Evolutionary conservation across 2,797 vertebrate species (phyloP), one percentile per base, ranked within the genome.

Genomic region (Acipenser ruthenus): DNA sequence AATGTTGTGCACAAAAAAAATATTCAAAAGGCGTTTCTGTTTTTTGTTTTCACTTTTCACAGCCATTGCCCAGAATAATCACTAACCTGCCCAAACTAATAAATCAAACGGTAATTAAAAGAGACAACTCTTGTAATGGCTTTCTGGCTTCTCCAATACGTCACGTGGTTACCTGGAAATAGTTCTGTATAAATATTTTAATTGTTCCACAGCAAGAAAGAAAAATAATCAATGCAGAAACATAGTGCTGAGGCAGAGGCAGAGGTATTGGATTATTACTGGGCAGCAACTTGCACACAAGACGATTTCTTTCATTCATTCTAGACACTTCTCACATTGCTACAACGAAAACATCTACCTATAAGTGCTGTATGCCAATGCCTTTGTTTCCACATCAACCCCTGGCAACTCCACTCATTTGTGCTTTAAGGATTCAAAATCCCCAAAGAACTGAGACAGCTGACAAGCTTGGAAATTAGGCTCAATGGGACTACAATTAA

Each of bases 91-190:
- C 23, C 23, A 37, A 58, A 11, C 12, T 58, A 58, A 58, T 58
- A 58, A 11, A 15, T 58, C 55, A 58, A n/a, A 6, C 13, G 4
- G 8, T 58, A 58, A 58, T 58, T 58, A 58, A 58, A 13, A 12
- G 55, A 58, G 55, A 6, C 55, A n/a, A n/a, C 12, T 37, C 23
- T 37, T 58, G 55, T 58, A 58, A 58, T 58, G 13, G 55, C 12
- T 58, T 58, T 58, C 55, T 58, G 10, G 55, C 6, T 58, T 58
- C 55, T 13, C 12, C 11, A 58, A 58, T 58, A 13, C 11, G 55
- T 58, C 55, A 58, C 55, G 12, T 58, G 55, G 55, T n/a, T 58
- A 58, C 55, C 55, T 58, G 55, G 12, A 58, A 58, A 58, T 6
- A 7, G 55, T 58, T 58, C 55, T 13, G 6, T n/a, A 58, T 58